phyloP scores from a whole-genome alignment of 1,140 invertebrate species.

The Lordiphosa mommai region DNA sequence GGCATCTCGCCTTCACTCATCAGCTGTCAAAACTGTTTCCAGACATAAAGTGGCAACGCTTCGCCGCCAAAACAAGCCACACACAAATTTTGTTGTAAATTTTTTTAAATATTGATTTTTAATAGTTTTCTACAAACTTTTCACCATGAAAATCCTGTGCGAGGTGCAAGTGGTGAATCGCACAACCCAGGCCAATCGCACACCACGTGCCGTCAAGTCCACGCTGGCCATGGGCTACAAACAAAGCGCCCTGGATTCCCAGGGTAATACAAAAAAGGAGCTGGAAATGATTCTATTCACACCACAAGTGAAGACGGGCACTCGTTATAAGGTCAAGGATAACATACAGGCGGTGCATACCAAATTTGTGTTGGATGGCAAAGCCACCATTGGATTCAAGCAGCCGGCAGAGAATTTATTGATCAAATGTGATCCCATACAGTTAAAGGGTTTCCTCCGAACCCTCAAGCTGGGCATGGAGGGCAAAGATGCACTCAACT shows the following conservation, averaged over 20 bases:
- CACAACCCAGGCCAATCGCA: slow-evolving; percentile 74
- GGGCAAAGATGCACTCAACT: slow-evolving; percentile 82
- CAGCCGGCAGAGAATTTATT: slow-evolving; percentile 86
- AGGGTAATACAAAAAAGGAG: slow-evolving; percentile 72
- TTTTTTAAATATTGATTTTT: too few relatives aligned
- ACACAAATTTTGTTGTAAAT: too few relatives aligned
- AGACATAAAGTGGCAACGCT: too few relatives aligned
- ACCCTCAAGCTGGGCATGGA: slow-evolving; percentile 83
- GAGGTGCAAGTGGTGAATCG: slow-evolving; percentile 84
- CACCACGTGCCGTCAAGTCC: slow-evolving; percentile 81
- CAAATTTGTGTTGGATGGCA: slow-evolving; percentile 86
- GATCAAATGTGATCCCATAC: slow-evolving; percentile 84
- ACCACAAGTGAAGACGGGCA: slow-evolving; percentile 83
- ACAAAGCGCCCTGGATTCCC: slow-evolving; percentile 39
- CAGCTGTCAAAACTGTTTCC: too few relatives aligned
- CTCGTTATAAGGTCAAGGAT: slow-evolving; percentile 84
- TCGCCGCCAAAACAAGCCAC: too few relatives aligned
- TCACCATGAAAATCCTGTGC: slow-evolving; percentile 85
- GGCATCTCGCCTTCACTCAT: too few relatives aligned
- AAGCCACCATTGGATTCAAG: slow-evolving; percentile 86
- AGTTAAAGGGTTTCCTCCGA: slow-evolving; percentile 85
- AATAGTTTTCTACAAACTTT: too few relatives aligned
- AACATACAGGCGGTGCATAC: slow-evolving; percentile 85
- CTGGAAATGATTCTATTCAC: slow-evolving; percentile 85
- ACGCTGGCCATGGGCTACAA: slow-evolving; percentile 85